phyloP scores from a whole-genome alignment of 2,888 invertebrate genomes.

The Pollenia amentaria region DNA sequence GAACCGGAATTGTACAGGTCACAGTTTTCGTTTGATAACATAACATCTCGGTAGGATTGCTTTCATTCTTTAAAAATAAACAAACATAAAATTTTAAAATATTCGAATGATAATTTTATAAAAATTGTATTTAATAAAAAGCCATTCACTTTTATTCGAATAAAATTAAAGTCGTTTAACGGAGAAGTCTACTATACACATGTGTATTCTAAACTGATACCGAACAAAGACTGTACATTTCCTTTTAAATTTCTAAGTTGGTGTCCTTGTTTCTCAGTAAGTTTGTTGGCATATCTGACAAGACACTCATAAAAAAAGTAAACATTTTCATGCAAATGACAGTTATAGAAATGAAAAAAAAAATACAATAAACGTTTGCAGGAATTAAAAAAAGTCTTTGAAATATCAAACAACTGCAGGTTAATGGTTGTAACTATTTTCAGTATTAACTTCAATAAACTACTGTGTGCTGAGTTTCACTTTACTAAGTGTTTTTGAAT shows the following conservation, averaged over 20 bases:
- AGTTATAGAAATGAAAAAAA: conserved; percentile 44
- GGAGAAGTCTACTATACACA: no score
- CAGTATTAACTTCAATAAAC: background rate
- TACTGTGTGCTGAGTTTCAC: background rate
- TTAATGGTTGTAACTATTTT: conserved; percentile 40
- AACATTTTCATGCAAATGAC: conserved; percentile 43
- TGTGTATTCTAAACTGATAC: background rate
- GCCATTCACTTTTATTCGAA: no score
- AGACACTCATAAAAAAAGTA: conserved; percentile 28
- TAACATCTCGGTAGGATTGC: no score
- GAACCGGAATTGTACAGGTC: no score
- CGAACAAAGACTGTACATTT: background rate
- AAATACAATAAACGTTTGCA: conserved; percentile 42
- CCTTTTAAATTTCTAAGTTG: background rate
- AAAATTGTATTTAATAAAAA: no score
- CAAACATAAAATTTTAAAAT: no score
- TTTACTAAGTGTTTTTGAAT: no score
- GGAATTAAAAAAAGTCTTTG: conserved; percentile 46
- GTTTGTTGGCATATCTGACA: conserved; percentile 23
- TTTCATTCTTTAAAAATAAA: no score
- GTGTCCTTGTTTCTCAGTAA: conserved; percentile 6
- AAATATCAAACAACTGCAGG: conserved; percentile 55
- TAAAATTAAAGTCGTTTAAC: no score
- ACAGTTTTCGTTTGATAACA: no score
- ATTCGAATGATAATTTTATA: no score